These are phyloP conservation scores for Morone chrysops DNA, from an alignment of 2,113 vertebrate species.

Conservation along the genomic window DNA sequence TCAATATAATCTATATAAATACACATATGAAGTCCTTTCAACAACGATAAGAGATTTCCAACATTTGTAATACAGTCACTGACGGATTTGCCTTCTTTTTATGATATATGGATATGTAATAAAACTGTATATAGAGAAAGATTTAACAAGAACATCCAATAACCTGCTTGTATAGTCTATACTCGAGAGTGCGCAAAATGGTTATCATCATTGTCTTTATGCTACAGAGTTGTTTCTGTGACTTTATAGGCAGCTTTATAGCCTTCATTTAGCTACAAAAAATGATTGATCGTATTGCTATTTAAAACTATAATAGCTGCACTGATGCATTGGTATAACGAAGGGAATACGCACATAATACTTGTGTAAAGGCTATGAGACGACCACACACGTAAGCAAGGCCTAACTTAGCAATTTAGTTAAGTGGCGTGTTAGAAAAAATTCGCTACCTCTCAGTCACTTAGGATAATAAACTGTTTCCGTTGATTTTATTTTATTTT, in stretches of 20 bases:
- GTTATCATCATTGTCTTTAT: constrained; percentile 82
- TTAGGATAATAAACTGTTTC: constrained; percentile 53
- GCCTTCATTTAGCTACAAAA: constrained; percentile 82
- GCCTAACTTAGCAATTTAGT: constrained; percentile 69
- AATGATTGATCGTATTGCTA: constrained; percentile 82
- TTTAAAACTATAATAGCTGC: constrained; percentile 83
- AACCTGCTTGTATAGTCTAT: constrained; percentile 73
- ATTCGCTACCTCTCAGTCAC: constrained; percentile 58
- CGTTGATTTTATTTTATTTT: constrained; percentile 31
- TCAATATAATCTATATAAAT: constrained; percentile 91
- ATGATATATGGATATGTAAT: constrained; percentile 82
- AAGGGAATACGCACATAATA: constrained; percentile 59
- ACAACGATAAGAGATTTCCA: constrained; percentile 86
- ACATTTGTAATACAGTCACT: constrained; percentile 85
- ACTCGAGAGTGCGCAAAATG: constrained; percentile 71
- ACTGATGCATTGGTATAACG: constrained; percentile 72
- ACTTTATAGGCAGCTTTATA: constrained; percentile 82
- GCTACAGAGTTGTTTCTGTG: constrained; percentile 83
- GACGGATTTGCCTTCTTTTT: constrained; percentile 81
- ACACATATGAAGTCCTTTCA: constrained; percentile 88
- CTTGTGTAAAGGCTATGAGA: constrained; percentile 71
- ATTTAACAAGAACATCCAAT: constrained; percentile 77
- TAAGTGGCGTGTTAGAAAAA: constrained; percentile 68
- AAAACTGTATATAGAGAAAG: constrained; percentile 80
- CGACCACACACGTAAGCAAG: constrained; percentile 68